Conservation (phyloP, 2,888 invertebrate species). For the Dryobotodes eremita region DNA sequence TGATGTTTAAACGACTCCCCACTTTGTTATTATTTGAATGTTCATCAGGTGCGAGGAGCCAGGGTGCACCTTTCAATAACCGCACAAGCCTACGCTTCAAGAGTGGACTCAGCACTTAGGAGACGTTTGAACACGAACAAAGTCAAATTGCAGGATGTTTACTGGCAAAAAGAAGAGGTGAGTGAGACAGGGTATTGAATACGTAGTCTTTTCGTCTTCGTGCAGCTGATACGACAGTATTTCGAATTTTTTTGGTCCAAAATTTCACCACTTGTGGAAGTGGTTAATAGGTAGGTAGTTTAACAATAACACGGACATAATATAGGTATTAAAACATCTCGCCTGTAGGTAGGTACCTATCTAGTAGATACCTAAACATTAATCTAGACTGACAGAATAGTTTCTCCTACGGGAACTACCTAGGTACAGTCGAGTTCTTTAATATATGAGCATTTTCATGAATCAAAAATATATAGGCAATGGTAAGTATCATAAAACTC, state of each 20-base stretch:
- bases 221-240: background rate
- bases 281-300: background rate
- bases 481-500: too few relatives aligned
- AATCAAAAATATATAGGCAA: too few relatives aligned
- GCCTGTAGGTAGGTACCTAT: background rate
- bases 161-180: conserved; percentile 95
- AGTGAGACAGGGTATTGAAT: background rate
- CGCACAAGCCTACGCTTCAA: conserved; percentile 93
- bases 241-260: background rate
- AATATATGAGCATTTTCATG: too few relatives aligned
- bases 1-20: background rate
- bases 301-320: background rate
- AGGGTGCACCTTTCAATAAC: conserved; percentile 93
- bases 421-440: too few relatives aligned
- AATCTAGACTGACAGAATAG: background rate
- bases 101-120: conserved; percentile 93
- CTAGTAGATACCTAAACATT: background rate
- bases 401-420: background rate
- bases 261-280: background rate
- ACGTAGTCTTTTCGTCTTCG: background rate
- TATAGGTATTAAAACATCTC: background rate
- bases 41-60: conserved; percentile 91
- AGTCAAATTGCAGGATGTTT: conserved; percentile 93
- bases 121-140: conserved; percentile 94
- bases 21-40: background rate